Evolutionary conservation across 2,113 vertebrate species (phyloP).

Genomic region (Noctilio leporinus): DNA sequence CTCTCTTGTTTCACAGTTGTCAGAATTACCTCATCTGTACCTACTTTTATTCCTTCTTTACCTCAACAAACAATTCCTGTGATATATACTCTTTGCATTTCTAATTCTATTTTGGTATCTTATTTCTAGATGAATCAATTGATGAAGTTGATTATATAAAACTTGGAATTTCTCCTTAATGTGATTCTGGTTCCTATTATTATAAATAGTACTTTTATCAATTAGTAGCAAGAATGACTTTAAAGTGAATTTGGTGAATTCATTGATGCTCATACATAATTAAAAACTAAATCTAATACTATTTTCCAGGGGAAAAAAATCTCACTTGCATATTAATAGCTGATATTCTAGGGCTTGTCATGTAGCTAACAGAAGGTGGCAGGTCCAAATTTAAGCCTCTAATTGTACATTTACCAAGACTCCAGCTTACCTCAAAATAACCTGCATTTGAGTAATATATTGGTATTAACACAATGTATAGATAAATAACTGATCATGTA

Average conservation of each 20-base stretch:
- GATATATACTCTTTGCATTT: not conserved
- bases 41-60: not conserved
- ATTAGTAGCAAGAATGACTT: not conserved
- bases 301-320: not conserved
- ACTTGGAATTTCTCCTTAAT: not conserved
- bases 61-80: not conserved
- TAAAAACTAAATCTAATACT: not conserved
- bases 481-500: not conserved
- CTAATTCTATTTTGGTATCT: not conserved
- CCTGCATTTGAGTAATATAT: not conserved
- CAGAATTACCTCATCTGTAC: not conserved
- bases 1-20: not conserved
- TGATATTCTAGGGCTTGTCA: not conserved
- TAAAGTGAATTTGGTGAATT: not conserved
- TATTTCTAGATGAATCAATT: not conserved
- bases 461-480: not conserved
- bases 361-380: not conserved
- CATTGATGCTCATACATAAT: not conserved
- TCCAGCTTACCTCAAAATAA: not conserved
- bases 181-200: not conserved
- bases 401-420: not conserved
- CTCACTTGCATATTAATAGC: not conserved
- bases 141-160: not conserved
- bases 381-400: not conserved
- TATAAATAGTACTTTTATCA: not conserved